Evolutionary conservation across 2,888 invertebrate species (phyloP).

Genomic region (Agrochola litura): DNA sequence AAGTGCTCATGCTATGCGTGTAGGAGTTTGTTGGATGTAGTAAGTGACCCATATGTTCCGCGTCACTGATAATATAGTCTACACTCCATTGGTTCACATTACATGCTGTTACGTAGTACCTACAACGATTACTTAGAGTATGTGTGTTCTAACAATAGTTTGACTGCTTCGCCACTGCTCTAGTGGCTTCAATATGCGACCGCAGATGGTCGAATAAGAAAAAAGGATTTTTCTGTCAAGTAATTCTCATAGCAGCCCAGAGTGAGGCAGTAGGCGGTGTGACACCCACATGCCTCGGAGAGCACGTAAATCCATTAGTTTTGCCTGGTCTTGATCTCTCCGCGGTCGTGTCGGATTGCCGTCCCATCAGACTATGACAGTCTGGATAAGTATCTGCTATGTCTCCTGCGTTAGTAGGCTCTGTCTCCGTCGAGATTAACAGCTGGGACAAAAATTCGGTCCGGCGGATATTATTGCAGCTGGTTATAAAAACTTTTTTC

Average conservation of each 20-base stretch:
- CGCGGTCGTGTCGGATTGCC: too few species aligned
- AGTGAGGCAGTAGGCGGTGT: not conserved
- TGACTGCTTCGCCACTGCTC: not conserved
- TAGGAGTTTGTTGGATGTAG: not conserved
- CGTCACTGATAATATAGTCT: slow-evolving; percentile 10
- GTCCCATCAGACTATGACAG: not conserved
- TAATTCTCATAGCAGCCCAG: not conserved
- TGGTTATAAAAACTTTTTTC: too few species aligned
- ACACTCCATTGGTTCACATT: slow-evolving; percentile 6
- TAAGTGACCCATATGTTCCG: slow-evolving; percentile 28
- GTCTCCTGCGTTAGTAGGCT: not conserved
- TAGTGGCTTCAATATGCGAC: not conserved
- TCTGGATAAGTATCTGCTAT: too few species aligned
- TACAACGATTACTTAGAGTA: not conserved
- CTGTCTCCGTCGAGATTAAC: not conserved
- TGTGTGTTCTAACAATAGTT: not conserved
- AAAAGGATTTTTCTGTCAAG: not conserved
- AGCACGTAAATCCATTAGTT: not conserved
- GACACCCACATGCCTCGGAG: not conserved
- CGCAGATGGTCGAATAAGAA: too few species aligned
- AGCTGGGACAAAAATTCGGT: not conserved
- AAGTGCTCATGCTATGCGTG: not conserved
- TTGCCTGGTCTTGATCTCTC: not conserved
- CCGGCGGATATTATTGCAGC: not conserved
- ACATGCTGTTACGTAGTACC: slow-evolving; percentile 11